Conservation (phyloP, 2,888 invertebrate species). For the Xestia c-nigrum region DNA sequence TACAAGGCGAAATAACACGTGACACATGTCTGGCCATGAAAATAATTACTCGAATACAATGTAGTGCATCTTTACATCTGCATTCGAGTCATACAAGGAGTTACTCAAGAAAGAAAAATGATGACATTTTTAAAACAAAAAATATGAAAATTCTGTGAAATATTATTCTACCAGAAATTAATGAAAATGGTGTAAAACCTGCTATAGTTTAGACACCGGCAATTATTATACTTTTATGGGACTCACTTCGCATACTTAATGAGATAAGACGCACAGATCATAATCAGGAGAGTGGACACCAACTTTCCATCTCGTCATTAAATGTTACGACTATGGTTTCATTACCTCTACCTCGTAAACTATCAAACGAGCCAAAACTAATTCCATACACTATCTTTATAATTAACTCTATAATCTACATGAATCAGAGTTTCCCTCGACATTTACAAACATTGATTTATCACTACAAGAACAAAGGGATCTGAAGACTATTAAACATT, state of each 20-base stretch:
- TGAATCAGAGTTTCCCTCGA: conserved; percentile 17
- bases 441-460: conserved; percentile 36
- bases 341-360: conserved; percentile 43
- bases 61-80: conserved; percentile 11
- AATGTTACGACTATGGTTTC: conserved; percentile 41
- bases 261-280: conserved; percentile 35
- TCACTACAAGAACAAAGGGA: conserved; percentile 30
- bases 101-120: neutral
- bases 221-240: neutral
- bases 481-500: conserved; percentile 49
- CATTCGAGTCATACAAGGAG: conserved; percentile 3
- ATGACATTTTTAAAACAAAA: neutral
- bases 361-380: conserved; percentile 40
- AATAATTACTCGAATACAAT: conserved; percentile 32
- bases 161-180: neutral
- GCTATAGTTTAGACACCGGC: neutral
- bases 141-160: neutral
- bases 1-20: conserved; percentile 48
- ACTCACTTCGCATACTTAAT: conserved; percentile 12
- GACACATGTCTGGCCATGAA: conserved; percentile 48
- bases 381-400: conserved; percentile 11
- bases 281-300: conserved; percentile 33
- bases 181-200: conserved; percentile 7
- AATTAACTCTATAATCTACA: conserved; percentile 31
- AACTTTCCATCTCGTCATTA: conserved; percentile 36